Evolutionary conservation across 2,797 vertebrate species (phyloP).

Genomic region (Cygnus olor): DNA sequence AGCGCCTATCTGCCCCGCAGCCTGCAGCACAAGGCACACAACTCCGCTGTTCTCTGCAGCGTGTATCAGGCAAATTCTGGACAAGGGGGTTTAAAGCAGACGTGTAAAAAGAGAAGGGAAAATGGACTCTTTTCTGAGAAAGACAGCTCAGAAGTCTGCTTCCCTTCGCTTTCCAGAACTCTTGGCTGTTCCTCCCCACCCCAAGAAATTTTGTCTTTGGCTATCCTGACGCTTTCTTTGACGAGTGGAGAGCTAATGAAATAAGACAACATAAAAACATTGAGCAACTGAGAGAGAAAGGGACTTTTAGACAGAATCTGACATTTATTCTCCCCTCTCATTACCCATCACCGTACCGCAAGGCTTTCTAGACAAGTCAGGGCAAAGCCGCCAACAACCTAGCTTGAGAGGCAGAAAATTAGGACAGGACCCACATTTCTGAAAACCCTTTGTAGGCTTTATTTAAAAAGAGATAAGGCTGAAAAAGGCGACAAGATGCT

Average conservation of each 20-base stretch:
- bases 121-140: background rate
- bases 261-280: background rate
- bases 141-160: background rate
- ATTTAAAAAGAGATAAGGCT: constrained; percentile 27
- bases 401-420: background rate
- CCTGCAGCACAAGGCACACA: background rate
- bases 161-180: background rate
- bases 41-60: background rate
- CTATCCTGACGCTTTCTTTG: background rate
- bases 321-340: background rate
- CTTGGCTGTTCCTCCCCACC: background rate
- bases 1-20: background rate
- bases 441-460: constrained; percentile 32
- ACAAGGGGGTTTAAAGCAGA: background rate
- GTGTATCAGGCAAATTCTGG: background rate
- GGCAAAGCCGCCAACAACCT: background rate
- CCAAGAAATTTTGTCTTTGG: background rate
- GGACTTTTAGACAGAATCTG: background rate
- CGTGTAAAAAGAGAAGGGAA: background rate
- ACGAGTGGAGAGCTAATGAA: background rate
- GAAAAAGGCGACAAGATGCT: background rate
- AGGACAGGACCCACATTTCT: constrained; percentile 34
- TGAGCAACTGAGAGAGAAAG: background rate
- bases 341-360: background rate
- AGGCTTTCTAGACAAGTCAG: background rate